Base-by-base conservation (phyloP, 2,797 vertebrate genomes). In the Iguana delicatissima region DNA sequence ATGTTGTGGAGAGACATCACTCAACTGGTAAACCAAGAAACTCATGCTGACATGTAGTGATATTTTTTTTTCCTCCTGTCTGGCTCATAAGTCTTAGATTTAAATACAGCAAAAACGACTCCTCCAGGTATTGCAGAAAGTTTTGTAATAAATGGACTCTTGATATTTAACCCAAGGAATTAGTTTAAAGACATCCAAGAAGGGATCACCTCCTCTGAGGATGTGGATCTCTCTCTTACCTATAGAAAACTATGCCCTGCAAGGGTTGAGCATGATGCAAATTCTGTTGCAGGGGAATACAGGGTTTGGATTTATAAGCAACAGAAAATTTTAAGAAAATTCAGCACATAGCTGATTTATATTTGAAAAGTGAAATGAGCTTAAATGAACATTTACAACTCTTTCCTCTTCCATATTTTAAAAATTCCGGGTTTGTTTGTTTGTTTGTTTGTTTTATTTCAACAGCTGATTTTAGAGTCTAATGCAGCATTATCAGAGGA, bases 401-500 rank as follows among this genome's bases (percentile, higher is more conserved):
- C 38, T 24, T 8, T 24, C 22, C 24, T 80, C 64, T 67, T 77
- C 20, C 55, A 52, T 6, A 0, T 0, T 57, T 24, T 4, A 20
- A 52, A 35, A 16, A 74, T 46, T 46, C 42, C 4, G 4, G 42
- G 42, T n/a, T n/a, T n/a, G n/a, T n/a, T n/a, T n/a, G n/a, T n/a
- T n/a, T n/a, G n/a, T n/a, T n/a, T n/a, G 5, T 14, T 84, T 77
- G 8, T 55, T 89, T 77, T 73, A 86, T 32, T 86, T 80, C 79
- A 80, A 26, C 26, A 14, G 10, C n/a, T 9, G 83, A 52, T 14
- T 46, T 2, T 89, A 18, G 89, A 1, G 6, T 24, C 16, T 6
- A 0, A 87, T 50, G 35, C 2, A 88, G 91, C 77, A 80, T 89
- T 59, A 77, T 86, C 29, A 93, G n/a, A 76, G 73, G 38, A 76